Base-by-base conservation (phyloP, 1,140 invertebrate genomes). In the Riptortus pedestris region DNA sequence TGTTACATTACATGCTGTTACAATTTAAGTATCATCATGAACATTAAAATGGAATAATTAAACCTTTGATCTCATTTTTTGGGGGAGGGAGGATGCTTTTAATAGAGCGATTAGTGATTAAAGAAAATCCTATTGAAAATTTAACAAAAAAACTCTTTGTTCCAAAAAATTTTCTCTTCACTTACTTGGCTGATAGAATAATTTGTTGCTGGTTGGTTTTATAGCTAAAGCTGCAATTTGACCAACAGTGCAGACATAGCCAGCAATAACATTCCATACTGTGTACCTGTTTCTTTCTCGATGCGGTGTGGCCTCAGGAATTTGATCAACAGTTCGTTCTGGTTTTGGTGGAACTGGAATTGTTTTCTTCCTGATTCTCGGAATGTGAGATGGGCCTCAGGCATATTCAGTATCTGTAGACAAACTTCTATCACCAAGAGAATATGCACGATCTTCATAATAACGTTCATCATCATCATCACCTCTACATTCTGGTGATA, bases 331-430 rank as follows among this genome's bases (percentile, higher is more conserved):
- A 14, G 48, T 45, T 48, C 26, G 33, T 29, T 26, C 18, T 14
- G 14, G 47, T 28, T 57, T 64, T 26, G 52, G 63, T 26, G 62
- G 62, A 1, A 43, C 28, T n/a, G 62, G 63, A 16, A 45, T 18
- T 27, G 29, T 38, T 26, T 33, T 38, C 18, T 26, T 33, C 18
- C 31, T 45, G 24, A 26, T 43, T 38, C 4, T 26, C 11, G 57
- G 20, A n/a, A 16, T 3, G 45, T 22, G 12, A n/a, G 60, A 31
- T 43, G 31, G 61, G 33, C 65, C 76, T 85, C 80, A 87, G 77
- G 84, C 84, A 72, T 87, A 86, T 75, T 87, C 85, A 47, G 84
- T 86, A 73, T 87, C 84, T 2, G 84, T 85, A 18, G 84, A 82
- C 33, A 85, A 73, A 71, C 81, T 73, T 71, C 84, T 73, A 76